Evolutionary conservation across 2,888 invertebrate genomes (phyloP), one percentile per base, ranked within the genome.

Genomic region (Dione juno): DNA sequence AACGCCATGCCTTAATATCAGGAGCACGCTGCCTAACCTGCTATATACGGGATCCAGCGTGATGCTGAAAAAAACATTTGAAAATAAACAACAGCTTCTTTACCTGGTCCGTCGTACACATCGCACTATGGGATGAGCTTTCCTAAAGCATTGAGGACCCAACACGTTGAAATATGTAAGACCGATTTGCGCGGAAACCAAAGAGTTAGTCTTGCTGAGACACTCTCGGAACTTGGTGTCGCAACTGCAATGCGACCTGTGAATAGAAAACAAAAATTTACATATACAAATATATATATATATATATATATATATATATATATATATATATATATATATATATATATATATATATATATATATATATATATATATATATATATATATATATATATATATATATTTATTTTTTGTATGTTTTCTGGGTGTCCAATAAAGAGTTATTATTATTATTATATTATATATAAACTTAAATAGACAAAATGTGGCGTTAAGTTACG

Each of bases 111-210:
- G 82, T 74, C 87, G 83, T 10, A 82, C 79, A 72, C 94, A 94
- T 64, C 84, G 86, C 74, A 91, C 87, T 53, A 94, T 93, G 0
- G 94, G 95, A 77, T 93, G 94, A 0, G 94, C 90, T 67, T 94
- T 86, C n/a, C 94, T 88, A 85, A 96, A 96, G 85, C 97, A 97
- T 82, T 96, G 95, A 0, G 96, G 96, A 0, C 95, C 94, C 52
- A 96, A 88, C 74, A 96, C 90, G 79, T 96, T 96, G 89, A 97
- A 97, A 88, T 96, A 97, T 0, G 96, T 95, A 40, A 94, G 88
- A 0, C 96, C 96, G 57, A 96, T 94, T 82, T 95, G 94, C 0
- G 88, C 87, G 0, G 95, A 93, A 3, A 95, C 87, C 68, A 94
- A 73, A 0, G 93, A 93, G 75, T 89, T 90, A 59, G 94, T 94